Evolutionary conservation across 35 echinoderm and acorn worm genomes (phyloP), one percentile per base, ranked within the genome.

Genomic region (Heliocidaris tuberculata): DNA sequence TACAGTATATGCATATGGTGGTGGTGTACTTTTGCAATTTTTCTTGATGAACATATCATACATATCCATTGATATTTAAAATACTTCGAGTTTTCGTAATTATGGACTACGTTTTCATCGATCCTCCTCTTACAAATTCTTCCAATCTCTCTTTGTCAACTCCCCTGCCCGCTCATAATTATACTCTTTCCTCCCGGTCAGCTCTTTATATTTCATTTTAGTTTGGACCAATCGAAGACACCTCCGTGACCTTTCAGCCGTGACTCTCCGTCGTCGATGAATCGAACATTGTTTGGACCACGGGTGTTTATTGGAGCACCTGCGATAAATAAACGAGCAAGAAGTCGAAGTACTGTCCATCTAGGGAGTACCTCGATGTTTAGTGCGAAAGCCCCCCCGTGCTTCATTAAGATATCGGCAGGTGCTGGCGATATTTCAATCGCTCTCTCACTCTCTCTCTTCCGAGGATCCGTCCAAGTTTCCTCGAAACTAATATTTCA

Each of bases 331-430:
- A 78, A 78, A 78, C 65, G 65, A 5, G 35, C 27, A 78, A 21
- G 65, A 78, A 27, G 65, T 78, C 65, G 65, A 27, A 27, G 65
- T 78, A 78, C 65, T 78, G 65, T 78, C 27, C 65, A 78, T n/a
- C 65, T 42, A 42, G 65, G 65, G 27, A 27, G 65, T 7, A n/a
- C 7, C 21, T 78, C 65, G 27, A 6, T 78, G 65, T 78, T 78
- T 78, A n/a, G 65, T 78, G 65, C 27, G 19, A 78, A 78, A 24
- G 27, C 65, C 65, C 21, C 27, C 65, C 27, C 21, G 65, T 78
- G 27, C 65, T 78, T 78, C 65, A 78, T 78, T 78, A 78, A 78
- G 65, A 78, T 78, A 78, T 78, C 65, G 65, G 65, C 65, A 78
- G 65, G 65, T 78, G 65, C 65, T 78, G 27, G 65, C 65, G 65